Base-by-base conservation (phyloP, 2,888 invertebrate species). In the Melitaea athalia region DNA sequence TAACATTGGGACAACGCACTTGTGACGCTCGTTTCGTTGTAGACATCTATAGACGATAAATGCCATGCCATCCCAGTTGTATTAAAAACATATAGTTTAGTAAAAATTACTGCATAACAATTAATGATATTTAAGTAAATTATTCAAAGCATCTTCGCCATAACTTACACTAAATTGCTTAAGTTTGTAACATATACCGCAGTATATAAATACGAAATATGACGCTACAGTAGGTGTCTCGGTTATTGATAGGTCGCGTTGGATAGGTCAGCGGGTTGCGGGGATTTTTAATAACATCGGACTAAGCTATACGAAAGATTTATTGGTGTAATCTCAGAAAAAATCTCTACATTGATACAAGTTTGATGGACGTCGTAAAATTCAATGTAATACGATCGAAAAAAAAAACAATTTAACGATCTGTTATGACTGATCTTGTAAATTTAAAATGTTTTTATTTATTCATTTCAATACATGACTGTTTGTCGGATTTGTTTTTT, bases 211-310 rank as follows among this genome's bases (percentile, higher is more conserved):
- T 43, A 81, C 81, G 78, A 85, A 88, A 87, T 88, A 87, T 87
- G 85, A 85, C 77, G 80, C 79, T 76, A 78, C 77, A 76, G 79
- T 80, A 81, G 85, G 79, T 84, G 82, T 81, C 79, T 78, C 77
- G 75, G 80, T 84, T 85, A 86, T 85, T 83, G 85, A 86, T 87
- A 84, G 84, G 82, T 79, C 79, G 78, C 80, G 79, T 80, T 78
- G 77, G 79, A 81, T 78, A 79, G 84, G 82, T 80, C 82, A 81
- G 78, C 78, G 72, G 72, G 71, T 73, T 61, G 73, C 63, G 67
- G 67, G 75, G 76, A 69, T 78, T 85, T 85, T 84, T 85, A 86
- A 85, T 85, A 86, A 84, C 79, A 78, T 79, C 74, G 77, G 70
- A 74, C 66, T 70, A 68, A 70, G 70, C 59, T 53, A 43, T 47